Base-by-base conservation (phyloP, 2,113 vertebrate genomes). In the Bubo blakistoni region DNA sequence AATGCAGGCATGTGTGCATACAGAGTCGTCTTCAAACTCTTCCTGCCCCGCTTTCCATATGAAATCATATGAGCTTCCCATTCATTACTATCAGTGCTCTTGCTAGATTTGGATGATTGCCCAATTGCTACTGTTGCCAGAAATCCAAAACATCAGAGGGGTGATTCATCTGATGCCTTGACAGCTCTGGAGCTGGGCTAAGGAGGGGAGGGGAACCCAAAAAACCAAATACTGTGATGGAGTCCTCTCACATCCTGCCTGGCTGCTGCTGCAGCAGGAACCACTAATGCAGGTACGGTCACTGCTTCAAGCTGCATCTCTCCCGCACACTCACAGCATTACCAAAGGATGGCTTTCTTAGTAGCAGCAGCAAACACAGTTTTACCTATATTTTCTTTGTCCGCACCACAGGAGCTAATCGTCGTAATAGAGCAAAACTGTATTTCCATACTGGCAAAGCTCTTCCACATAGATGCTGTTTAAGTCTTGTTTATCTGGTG, bases 401-500 rank as follows among this genome's bases (percentile, higher is more conserved):
- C 74, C 25, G 1, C n/a, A 6, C 42, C 18, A 3, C 44, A 4
- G 76, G 59, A 85, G 51, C 46, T 29, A 19, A 51, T 40, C 3
- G 4, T 20, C 8, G 0, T 25, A 29, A 46, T 2, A 44, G 65
- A 66, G 72, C 44, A 76, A 49, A 76, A 49, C n/a, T 42, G 22
- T 8, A 4, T 34, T 88, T 54, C 86, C 29, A 26, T 13, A 10
- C n/a, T 6, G 32, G 78, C 71, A 91, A 70, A 86, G 95, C 95
- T 73, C 90, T 76, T 82, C 74, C 67, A 11, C 61, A 6, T 1
- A 26, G 88, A 27, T 22, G 51, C 61, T 2, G 5, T 29, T 88
- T 42, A 61, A 90, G 82, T 38, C 92, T 92, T 96, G 96, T 96
- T 95, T 95, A 83, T 63, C 22, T 14, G 84, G 90, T 70, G 95